A percentile compares a stretch with the other conserved stretches of the same genome.
Evolutionary conservation across 2,888 invertebrate genomes (phyloP).

Genomic region (Globia sparganii): DNA sequence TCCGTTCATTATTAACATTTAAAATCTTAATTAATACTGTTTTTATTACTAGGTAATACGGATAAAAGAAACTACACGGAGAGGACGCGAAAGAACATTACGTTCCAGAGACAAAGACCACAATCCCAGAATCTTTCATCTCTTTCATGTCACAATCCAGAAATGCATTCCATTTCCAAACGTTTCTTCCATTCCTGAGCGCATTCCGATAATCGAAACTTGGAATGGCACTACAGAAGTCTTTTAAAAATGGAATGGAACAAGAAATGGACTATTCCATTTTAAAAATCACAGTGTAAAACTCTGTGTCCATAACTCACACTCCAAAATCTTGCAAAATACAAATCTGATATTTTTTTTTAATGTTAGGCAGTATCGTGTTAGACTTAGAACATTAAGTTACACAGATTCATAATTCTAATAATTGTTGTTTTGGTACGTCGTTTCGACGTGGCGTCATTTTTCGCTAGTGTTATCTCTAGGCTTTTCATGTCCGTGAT

Average conservation of each 20-base stretch:
- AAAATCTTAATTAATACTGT: constrained; percentile 82
- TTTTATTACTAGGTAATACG: constrained; percentile 75
- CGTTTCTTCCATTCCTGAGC: constrained; percentile 63
- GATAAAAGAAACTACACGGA: constrained; percentile 76
- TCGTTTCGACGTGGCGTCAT: constrained; percentile 60
- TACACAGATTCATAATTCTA: constrained; percentile 82
- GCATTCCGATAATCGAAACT: constrained; percentile 61
- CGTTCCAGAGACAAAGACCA: constrained; percentile 61
- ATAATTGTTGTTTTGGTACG: constrained; percentile 80
- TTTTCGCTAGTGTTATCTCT: constrained; percentile 60
- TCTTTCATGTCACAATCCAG: constrained; percentile 63
- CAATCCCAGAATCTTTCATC: constrained; percentile 58
- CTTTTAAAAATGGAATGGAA: constrained; percentile 72
- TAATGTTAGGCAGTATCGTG: constrained; percentile 87
- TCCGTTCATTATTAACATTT: constrained; percentile 70
- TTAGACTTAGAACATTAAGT: constrained; percentile 83
- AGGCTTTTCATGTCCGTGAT: constrained; percentile 66
- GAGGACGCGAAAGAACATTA: constrained; percentile 69
- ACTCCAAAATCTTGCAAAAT: constrained; percentile 69
- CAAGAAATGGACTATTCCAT: constrained; percentile 70
- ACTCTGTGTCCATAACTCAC: constrained; percentile 68
- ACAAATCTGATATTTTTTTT: constrained; percentile 80
- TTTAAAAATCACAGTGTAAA: constrained; percentile 69
- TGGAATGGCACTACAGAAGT: constrained; percentile 68
- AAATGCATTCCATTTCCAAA: constrained; percentile 66